Evolutionary conservation across 2,888 invertebrate species (phyloP).

Genomic region (Cylloceria caligata): DNA sequence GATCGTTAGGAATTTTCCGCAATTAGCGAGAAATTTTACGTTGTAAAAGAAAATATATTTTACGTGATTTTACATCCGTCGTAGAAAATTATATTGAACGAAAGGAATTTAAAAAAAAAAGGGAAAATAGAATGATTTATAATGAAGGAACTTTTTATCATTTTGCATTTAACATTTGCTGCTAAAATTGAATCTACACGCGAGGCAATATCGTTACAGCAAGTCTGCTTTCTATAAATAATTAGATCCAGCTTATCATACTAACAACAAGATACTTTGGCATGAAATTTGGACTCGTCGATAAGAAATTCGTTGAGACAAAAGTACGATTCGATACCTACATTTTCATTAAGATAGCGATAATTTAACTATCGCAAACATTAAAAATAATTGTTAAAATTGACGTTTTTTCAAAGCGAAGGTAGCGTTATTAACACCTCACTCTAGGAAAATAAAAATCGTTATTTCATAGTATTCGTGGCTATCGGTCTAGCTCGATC

Average conservation of each 20-base stretch:
- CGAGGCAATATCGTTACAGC: no score
- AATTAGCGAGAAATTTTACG: constrained; percentile 12
- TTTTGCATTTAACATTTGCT: not conserved
- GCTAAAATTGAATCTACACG: no score
- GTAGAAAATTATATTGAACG: not conserved
- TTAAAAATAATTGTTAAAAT: no score
- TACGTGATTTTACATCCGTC: not conserved
- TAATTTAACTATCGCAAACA: no score
- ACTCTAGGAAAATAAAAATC: not conserved
- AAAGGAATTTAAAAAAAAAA: not conserved
- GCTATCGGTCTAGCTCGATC: not conserved
- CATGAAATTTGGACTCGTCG: no score
- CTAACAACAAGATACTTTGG: no score
- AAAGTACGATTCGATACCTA: no score
- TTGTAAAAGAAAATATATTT: not conserved
- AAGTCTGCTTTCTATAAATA: no score
- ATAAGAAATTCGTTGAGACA: no score
- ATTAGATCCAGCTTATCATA: no score
- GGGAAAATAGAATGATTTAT: not conserved
- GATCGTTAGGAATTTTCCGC: constrained; percentile 9
- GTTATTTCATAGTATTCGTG: not conserved
- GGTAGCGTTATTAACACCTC: not conserved
- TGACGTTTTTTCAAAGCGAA: no score
- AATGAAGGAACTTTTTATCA: no score
- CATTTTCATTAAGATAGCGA: not conserved